Evolutionary conservation across 2,113 vertebrate species (phyloP), one percentile per base, ranked within the genome.

Genomic region (Chlorodrepanis virens): DNA sequence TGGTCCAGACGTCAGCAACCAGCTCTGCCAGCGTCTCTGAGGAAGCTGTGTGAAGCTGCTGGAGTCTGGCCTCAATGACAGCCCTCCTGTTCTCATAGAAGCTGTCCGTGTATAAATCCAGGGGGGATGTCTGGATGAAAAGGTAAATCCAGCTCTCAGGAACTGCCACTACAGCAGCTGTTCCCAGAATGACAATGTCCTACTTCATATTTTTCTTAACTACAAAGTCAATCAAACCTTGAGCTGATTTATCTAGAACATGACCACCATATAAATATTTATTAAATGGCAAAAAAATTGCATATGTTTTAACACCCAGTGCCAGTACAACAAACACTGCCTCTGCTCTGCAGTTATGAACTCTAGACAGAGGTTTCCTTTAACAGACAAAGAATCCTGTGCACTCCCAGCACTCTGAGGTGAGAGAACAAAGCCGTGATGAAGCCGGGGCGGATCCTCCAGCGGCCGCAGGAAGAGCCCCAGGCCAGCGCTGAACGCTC

Each of bases 101-200:
- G 96, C 98, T 97, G 95, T 99, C 99, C 0, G 99, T 99, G 94
- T 98, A 98, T 70, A 99, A 94, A 97, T 99, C 99, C 97, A 99
- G 96, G 0, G 99, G 99, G 83, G 52, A 98, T 0, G 97, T 98
- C 99, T 99, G 96, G 24, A 67, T 23, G 24, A 7, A 65, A 74
- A 91, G 18, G 42, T 52, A 75, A 95, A 83, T 10, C 42, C 37
- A 65, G 27, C 29, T 42, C 81, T 85, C 42, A 83, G 81, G 4
- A 22, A 3, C 31, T 45, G 61, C 47, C 69, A 27, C 56, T 23
- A 78, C 74, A 56, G 28, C 40, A 72, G 31, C 5, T 0, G 45
- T 20, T 83, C 44, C 22, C 44, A 22, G n/a, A 80, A 59, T 23
- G 23, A 39, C 47, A 37, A 11, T 54, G 33, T 19, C 15, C 15